Conservation (phyloP, 2,797 vertebrate species). For the Poecilia velifera region DNA sequence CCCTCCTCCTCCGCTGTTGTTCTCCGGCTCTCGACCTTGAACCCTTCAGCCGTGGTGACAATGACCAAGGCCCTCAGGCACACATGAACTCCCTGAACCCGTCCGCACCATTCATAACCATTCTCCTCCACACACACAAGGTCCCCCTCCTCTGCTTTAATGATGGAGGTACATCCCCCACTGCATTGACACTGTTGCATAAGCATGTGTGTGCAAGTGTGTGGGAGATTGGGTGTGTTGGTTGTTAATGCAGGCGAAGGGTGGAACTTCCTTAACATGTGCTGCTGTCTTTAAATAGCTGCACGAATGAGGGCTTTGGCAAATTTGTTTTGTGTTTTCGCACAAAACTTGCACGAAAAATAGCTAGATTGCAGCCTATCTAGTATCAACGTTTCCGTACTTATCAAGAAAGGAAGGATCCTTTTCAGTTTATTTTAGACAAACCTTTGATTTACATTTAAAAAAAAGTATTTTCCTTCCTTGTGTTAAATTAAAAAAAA, state of each 20-base stretch:
- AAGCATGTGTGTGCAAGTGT: slow-evolving; percentile 12
- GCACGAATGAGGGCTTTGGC: neutral
- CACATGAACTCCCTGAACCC: slow-evolving; percentile 69
- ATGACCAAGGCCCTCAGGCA: slow-evolving; percentile 48
- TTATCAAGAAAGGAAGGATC: neutral
- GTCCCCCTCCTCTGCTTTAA: slow-evolving; percentile 62
- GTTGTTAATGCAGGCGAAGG: slow-evolving; percentile 33
- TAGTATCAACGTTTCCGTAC: neutral
- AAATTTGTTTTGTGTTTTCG: slow-evolving; percentile 19
- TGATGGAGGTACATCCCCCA: slow-evolving; percentile 52
- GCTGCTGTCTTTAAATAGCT: slow-evolving; percentile 27
- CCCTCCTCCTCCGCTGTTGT: slow-evolving; percentile 16
- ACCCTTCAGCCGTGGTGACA: slow-evolving; percentile 59
- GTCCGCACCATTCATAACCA: slow-evolving; percentile 54
- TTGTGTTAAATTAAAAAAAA: neutral
- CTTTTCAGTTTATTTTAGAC: neutral
- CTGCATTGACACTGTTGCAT: slow-evolving; percentile 28
- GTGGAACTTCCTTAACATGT: slow-evolving; percentile 58
- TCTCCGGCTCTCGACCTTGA: slow-evolving; percentile 70
- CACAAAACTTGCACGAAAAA: neutral
- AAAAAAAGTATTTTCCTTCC: neutral
- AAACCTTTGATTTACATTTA: neutral
- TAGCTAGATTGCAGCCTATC: neutral
- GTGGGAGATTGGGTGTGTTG: slow-evolving; percentile 20
- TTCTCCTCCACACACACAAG: slow-evolving; percentile 35